These are phyloP conservation scores for Elgaria multicarinata DNA, from an alignment of 2,113 vertebrate species.

Conservation along the genomic window DNA sequence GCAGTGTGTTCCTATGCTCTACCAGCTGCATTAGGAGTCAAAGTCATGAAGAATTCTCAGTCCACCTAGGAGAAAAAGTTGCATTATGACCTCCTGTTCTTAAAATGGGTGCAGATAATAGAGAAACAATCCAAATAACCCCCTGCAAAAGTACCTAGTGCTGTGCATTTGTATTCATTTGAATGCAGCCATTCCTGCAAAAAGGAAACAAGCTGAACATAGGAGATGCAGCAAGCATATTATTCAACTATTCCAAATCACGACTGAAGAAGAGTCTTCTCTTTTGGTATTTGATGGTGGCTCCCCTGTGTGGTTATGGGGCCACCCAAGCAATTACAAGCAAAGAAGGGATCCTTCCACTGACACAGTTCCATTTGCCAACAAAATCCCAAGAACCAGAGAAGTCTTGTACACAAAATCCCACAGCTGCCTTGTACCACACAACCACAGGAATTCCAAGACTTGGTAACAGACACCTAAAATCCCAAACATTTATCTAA, in stretches of 20 bases:
- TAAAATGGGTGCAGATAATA: not conserved
- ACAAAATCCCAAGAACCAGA: not conserved
- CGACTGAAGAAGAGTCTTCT: not conserved
- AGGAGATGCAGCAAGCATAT: not conserved
- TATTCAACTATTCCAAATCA: not conserved
- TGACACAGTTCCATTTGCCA: not conserved
- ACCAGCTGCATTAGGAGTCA: not conserved
- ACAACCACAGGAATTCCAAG: not conserved
- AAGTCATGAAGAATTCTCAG: not conserved
- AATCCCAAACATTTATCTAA: conserved; percentile 21
- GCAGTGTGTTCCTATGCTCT: too few species aligned
- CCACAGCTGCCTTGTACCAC: not conserved
- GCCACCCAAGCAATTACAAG: not conserved
- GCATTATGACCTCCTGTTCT: not conserved
- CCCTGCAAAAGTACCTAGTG: not conserved
- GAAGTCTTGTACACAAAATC: not conserved
- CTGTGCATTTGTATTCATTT: not conserved
- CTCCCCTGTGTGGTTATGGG: not conserved
- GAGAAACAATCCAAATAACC: not conserved
- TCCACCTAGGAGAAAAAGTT: not conserved
- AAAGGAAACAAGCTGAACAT: not conserved
- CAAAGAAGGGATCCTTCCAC: not conserved
- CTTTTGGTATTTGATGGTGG: not conserved
- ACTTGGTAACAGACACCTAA: not conserved
- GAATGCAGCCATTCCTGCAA: not conserved